These are phyloP conservation scores for Choloepus didactylus DNA, from an alignment of 2,797 vertebrate species.

Conservation along the genomic window DNA sequence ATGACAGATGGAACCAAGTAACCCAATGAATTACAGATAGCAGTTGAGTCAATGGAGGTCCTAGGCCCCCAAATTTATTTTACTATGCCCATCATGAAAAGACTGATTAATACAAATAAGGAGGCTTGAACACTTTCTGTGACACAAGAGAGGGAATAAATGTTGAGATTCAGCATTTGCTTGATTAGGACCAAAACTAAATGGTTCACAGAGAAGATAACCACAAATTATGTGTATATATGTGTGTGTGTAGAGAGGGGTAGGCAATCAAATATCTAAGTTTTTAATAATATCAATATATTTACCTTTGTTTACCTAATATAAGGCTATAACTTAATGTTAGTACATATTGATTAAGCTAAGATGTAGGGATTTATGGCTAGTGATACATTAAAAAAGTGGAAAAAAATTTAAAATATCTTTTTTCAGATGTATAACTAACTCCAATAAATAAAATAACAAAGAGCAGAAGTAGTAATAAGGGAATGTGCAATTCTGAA, in stretches of 20 bases:
- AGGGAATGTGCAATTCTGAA: not conserved
- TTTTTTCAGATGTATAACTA: not conserved
- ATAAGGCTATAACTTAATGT: not conserved
- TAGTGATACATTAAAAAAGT: not conserved
- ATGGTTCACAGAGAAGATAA: not conserved
- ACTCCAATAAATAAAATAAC: not conserved
- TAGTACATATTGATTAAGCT: not conserved
- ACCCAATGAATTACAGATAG: conserved; percentile 13
- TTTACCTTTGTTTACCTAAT: not conserved
- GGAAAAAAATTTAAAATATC: not conserved
- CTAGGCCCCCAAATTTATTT: conserved; percentile 32
- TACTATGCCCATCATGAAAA: not conserved
- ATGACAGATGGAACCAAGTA: not conserved
- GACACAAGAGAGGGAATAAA: not conserved
- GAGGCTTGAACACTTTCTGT: not conserved
- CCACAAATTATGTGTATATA: not conserved
- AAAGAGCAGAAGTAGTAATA: not conserved
- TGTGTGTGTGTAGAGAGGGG: not conserved
- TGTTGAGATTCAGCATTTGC: not conserved
- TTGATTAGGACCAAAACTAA: not conserved
- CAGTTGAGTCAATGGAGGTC: not conserved
- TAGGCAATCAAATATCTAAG: not conserved
- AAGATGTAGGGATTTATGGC: not conserved
- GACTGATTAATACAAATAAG: not conserved
- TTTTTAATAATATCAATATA: not conserved